Evolutionary conservation across 2,888 invertebrate genomes (phyloP), one percentile per base, ranked within the genome.

Genomic region (Polyploca ridens): DNA sequence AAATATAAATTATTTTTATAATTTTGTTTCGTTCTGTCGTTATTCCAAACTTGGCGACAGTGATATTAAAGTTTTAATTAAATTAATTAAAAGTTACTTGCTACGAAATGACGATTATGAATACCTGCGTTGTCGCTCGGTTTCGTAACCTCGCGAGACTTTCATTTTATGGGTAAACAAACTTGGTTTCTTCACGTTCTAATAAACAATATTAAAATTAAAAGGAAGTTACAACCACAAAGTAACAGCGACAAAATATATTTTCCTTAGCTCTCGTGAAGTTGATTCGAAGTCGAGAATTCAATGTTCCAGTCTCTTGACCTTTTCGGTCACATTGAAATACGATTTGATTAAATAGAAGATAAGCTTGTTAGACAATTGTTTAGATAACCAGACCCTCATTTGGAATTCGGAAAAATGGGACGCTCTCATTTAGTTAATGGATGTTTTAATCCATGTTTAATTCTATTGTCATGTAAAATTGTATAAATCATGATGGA

Each of bases 21-120:
- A 27, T 49, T 16, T 62, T 14, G 69, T 69, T 19, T 63, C 16
- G 72, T 69, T 69, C 69, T 67, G 54, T 54, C 54, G 19, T 19
- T 54, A 54, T 54, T 54, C 19, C 19, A 19, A 54, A 7, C 54
- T 54, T 54, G 54, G n/a, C 19, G n/a, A 54, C 64, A 63, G 66
- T 65, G 66, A 68, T 72, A 68, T 66, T 49, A 78, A 27, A 76
- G 69, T 77, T 79, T 77, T 76, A 76, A 80, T 76, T 75, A 76
- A 76, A 68, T 73, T 79, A 72, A 79, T 80, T 76, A 76, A 76
- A 79, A 76, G 71, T 78, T 79, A 63, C 66, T 67, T 69, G 59
- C 33, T 63, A 73, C 71, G 58, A 19, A 61, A 61, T 61, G 41
- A 54, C 54, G 54, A 41, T 61, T 61, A 61, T 61, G 41, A 41